A percentile compares a stretch with the other conserved stretches of the same genome.
These are phyloP conservation scores for Datnioides undecimradiatus DNA, from an alignment of 2,113 vertebrate genomes.

Conservation along the genomic window DNA sequence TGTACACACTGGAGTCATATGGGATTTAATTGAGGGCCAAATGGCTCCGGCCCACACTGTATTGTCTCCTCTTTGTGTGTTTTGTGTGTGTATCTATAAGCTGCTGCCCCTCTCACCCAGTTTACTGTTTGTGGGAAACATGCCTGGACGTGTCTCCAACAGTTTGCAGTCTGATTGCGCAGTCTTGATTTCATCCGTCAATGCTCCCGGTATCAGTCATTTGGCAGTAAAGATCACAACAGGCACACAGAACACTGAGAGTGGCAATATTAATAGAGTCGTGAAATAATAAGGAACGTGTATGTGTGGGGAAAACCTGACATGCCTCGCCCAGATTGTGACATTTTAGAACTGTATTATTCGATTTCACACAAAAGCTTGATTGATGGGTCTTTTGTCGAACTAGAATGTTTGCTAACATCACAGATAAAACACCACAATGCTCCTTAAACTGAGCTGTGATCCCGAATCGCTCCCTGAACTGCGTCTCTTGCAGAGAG, in stretches of 20 bases:
- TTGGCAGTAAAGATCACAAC: not conserved
- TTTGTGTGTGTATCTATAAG: not conserved
- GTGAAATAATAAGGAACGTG: not conserved
- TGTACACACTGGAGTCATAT: slow-evolving; percentile 37
- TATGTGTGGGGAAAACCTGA: not conserved
- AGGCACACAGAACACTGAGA: not conserved
- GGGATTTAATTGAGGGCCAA: slow-evolving; percentile 41
- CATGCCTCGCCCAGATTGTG: not conserved
- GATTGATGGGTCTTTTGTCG: not conserved
- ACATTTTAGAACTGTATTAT: not conserved
- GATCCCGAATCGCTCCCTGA: not conserved
- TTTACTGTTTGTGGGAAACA: not conserved
- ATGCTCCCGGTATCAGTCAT: not conserved
- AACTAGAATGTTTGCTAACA: slow-evolving; percentile 7
- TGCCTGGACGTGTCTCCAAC: slow-evolving; percentile 18
- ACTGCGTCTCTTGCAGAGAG: not conserved
- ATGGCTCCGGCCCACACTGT: not conserved
- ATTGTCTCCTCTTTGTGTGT: not conserved
- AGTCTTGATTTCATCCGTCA: not conserved
- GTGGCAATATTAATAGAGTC: not conserved
- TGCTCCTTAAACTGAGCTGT: not conserved
- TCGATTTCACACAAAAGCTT: not conserved
- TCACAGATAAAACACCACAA: slow-evolving; percentile 5
- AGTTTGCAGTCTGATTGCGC: not conserved
- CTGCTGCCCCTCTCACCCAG: not conserved